These are phyloP conservation scores for Anticlea derivata DNA, from an alignment of 2,888 invertebrate genomes.

Conservation along the genomic window DNA sequence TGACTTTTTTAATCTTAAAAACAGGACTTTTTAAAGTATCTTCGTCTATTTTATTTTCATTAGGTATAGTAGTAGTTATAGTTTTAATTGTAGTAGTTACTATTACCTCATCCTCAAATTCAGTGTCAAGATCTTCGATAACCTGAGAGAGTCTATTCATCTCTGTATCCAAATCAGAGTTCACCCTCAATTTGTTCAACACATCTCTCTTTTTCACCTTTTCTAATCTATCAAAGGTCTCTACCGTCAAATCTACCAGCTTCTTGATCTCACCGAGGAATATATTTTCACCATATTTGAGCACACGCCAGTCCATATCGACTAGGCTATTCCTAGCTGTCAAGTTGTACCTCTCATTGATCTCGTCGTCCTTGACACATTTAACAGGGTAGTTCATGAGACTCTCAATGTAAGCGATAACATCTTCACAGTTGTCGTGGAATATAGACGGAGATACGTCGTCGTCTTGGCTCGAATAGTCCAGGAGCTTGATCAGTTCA, in stretches of 20 bases:
- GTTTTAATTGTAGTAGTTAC: slow-evolving; percentile 44
- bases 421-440: slow-evolving; percentile 74
- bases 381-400: slow-evolving; percentile 55
- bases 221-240: slow-evolving; percentile 55
- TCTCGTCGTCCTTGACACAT: slow-evolving; percentile 54
- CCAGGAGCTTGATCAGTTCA: slow-evolving; percentile 88
- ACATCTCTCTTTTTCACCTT: slow-evolving; percentile 58
- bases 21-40: slow-evolving; percentile 61
- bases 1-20: slow-evolving; percentile 69
- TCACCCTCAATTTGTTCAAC: slow-evolving; percentile 55
- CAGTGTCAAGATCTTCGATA: slow-evolving; percentile 69
- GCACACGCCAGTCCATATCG: slow-evolving; percentile 78
- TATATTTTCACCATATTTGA: slow-evolving; percentile 78
- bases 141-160: slow-evolving; percentile 76
- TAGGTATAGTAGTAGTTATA: slow-evolving; percentile 45
- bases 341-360: slow-evolving; percentile 68
- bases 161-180: slow-evolving; percentile 69
- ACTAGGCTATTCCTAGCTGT: slow-evolving; percentile 69
- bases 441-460: slow-evolving; percentile 78
- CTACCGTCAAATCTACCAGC: slow-evolving; percentile 64
- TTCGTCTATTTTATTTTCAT: slow-evolving; percentile 48
- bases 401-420: slow-evolving; percentile 69
- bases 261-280: slow-evolving; percentile 74
- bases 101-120: slow-evolving; percentile 49
- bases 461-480: slow-evolving; percentile 87